Evolutionary conservation across 2,113 vertebrate species (phyloP).

Genomic region (Probosciger aterrimus): DNA sequence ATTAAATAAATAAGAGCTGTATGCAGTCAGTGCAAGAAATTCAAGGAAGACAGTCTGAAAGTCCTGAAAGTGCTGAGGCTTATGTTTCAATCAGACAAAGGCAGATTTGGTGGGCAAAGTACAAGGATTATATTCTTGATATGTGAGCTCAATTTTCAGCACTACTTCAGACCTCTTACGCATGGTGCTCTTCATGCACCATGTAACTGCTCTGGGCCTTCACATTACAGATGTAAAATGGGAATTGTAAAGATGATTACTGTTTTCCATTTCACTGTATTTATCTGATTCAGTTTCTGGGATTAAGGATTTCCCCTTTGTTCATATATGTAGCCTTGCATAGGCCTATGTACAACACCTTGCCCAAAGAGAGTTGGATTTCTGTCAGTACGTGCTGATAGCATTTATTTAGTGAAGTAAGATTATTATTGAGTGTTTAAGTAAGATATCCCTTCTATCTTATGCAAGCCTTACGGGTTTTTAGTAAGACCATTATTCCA

Average conservation of each 20-base stretch:
- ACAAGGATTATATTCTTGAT: neutral
- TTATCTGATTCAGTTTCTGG: neutral
- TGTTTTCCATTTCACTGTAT: neutral
- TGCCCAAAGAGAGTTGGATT: neutral
- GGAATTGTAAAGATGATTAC: neutral
- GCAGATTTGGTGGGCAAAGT: neutral
- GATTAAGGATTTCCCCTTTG: neutral
- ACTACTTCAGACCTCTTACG: neutral
- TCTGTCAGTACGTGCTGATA: neutral
- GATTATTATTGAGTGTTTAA: neutral
- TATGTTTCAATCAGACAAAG: neutral
- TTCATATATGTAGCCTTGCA: neutral
- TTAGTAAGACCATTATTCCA: neutral
- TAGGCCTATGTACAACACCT: neutral
- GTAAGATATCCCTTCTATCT: neutral
- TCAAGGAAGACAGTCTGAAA: neutral
- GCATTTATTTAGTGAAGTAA: neutral
- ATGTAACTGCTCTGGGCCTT: neutral
- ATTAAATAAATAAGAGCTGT: conserved; percentile 8
- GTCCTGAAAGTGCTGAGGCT: neutral
- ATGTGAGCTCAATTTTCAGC: neutral
- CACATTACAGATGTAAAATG: neutral
- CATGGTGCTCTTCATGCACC: neutral
- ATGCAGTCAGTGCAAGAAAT: neutral
- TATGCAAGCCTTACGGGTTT: neutral